Conservation (phyloP, 2,797 vertebrate species). For the Malacoctenus gilli region DNA sequence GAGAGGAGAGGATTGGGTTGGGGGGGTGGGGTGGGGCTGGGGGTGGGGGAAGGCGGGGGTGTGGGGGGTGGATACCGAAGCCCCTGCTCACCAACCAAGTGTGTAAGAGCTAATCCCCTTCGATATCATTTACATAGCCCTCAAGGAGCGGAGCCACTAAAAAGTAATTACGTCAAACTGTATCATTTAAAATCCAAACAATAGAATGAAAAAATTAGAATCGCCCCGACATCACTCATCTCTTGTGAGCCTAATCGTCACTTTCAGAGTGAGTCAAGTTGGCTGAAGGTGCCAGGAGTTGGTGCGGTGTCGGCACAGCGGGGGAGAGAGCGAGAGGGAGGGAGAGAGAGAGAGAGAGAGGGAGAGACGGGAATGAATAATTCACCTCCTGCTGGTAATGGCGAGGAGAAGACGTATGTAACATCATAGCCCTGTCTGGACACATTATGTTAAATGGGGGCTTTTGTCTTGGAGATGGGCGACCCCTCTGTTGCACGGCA, state of each 20-base stretch:
- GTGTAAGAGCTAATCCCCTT: slow-evolving; percentile 56
- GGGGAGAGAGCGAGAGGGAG: background rate
- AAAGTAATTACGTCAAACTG: slow-evolving; percentile 44
- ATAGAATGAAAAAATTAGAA: slow-evolving; percentile 12
- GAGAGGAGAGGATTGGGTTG: slow-evolving; percentile 4
- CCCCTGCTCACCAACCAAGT: slow-evolving; percentile 55
- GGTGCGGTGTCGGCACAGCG: slow-evolving; percentile 13
- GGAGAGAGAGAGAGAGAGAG: background rate
- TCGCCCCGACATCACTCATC: slow-evolving; percentile 1
- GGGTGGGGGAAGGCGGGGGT: too few relatives aligned
- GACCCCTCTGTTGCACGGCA: slow-evolving; percentile 9
- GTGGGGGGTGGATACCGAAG: too few relatives aligned
- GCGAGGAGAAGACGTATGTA: slow-evolving; percentile 48
- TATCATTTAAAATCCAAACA: slow-evolving; percentile 21
- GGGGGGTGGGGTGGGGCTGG: too few relatives aligned
- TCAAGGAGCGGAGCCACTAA: slow-evolving; percentile 44
- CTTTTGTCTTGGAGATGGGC: slow-evolving; percentile 9
- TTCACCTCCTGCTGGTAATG: slow-evolving; percentile 31
- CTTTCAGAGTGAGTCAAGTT: slow-evolving; percentile 10
- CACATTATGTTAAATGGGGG: slow-evolving; percentile 7
- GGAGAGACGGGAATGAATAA: slow-evolving; percentile 56
- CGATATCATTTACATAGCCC: slow-evolving; percentile 64
- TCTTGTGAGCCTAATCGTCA: slow-evolving; percentile 4
- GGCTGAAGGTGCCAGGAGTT: slow-evolving; percentile 12
- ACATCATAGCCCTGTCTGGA: slow-evolving; percentile 29